Base-by-base conservation (phyloP, 1,140 invertebrate genomes). In the Mizuhopecten yessoensis region DNA sequence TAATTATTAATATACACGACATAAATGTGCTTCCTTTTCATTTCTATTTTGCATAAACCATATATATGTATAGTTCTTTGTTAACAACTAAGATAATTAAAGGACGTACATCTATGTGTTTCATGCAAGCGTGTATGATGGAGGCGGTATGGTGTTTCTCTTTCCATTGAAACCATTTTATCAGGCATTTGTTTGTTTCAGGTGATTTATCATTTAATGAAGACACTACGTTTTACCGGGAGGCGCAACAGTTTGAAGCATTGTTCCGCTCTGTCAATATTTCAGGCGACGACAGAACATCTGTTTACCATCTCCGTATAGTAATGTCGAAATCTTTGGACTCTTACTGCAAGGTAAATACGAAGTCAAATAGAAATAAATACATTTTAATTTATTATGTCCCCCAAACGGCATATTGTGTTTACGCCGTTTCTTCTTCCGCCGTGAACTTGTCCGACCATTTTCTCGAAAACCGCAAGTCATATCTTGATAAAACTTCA, bases 331-430 rank as follows among this genome's bases (percentile, higher is more conserved):
- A 96, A 89, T 97, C 97, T 33, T 96, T 97, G 33, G 95, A 96
- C 75, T 96, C 97, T 34, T 97, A 97, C 93, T 97, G 97, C 86
- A 96, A 97, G 95, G 97, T 97, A 95, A 75, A 29, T 3, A 75
- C 29, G 36, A 39, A 7, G 5, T 39, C 13, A 5, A 39, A 39
- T 39, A n/a, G n/a, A n/a, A n/a, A n/a, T n/a, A n/a, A 7, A 5
- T 39, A 39, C 36, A 13, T 39, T 39, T 39, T 7, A 13, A 39
- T 39, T 39, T 39, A 7, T 39, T 39, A 13, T n/a, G n/a, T n/a
- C n/a, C n/a, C n/a, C 36, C 13, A 5, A 39, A 39, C 36, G 5
- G 36, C 36, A 23, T 29, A n/a, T 75, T 75, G 11, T 75, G n/a
- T 75, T 75, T 75, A 29, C 17, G 9, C 0, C 57, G 5, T 75